Conservation (phyloP, 2,797 vertebrate species). For the Xerus rutilus region DNA sequence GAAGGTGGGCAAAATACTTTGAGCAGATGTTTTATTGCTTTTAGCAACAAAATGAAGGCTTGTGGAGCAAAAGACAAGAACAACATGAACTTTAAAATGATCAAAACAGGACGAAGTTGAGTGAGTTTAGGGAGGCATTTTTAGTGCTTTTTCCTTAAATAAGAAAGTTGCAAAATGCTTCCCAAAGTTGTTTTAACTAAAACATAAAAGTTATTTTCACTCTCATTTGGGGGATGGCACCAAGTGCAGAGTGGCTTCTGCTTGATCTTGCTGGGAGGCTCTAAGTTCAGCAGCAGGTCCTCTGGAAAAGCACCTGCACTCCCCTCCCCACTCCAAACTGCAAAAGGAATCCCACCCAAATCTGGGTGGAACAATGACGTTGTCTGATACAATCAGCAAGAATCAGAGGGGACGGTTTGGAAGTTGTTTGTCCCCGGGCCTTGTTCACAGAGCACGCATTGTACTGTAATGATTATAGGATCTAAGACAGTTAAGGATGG, state of each 20-base stretch:
- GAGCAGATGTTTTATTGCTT: slow-evolving; percentile 18
- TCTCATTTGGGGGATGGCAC: neutral
- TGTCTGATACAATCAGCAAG: neutral
- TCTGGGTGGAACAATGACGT: neutral
- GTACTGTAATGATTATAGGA: neutral
- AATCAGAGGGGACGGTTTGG: neutral
- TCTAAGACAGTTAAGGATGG: neutral
- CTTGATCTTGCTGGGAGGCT: neutral
- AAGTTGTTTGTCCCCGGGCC: neutral
- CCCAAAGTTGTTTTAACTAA: neutral
- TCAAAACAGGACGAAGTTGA: slow-evolving; percentile 8
- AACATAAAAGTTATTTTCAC: neutral
- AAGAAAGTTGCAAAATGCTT: neutral
- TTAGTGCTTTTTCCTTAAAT: slow-evolving; percentile 28
- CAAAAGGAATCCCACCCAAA: neutral
- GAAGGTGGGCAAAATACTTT: neutral
- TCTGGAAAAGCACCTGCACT: neutral
- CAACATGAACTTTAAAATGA: slow-evolving; percentile 16
- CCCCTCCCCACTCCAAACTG: no score
- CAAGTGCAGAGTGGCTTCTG: neutral
- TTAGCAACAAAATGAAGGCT: neutral
- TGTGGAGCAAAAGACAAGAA: neutral
- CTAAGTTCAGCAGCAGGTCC: neutral
- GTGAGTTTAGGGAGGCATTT: slow-evolving; percentile 12
- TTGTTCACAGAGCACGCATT: neutral